Evolutionary conservation across 1,140 invertebrate genomes (phyloP), one percentile per base, ranked within the genome.

Genomic region (Panagrolaimus sp.): DNA sequence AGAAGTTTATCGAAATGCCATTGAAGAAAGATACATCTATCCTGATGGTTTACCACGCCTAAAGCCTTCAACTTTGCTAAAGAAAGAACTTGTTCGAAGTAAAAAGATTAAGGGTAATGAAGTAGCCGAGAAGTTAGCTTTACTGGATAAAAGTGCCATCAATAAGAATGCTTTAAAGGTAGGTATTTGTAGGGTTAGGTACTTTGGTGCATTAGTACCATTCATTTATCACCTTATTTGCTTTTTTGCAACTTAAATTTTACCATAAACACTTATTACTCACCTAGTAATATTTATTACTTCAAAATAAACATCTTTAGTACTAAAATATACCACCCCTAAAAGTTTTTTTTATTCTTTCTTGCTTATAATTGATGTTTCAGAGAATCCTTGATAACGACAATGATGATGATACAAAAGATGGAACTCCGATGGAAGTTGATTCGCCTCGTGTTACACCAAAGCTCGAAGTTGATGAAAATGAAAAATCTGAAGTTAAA

Each of bases 151-250:
- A 21, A 58, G 28, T 12, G 52, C 21, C 4, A 21, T 58, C 1
- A 58, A 58, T 58, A 21, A 21, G 52, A 28, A 58, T 14, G 52
- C 52, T 17, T 58, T 58, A 28, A 58, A 28, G 52, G 52, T 58
- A 26, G 8, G 52, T 58, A 12, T 58, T 10, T n/a, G n/a, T n/a
- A n/a, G n/a, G n/a, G n/a, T n/a, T n/a, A n/a, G n/a, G n/a, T n/a
- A n/a, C n/a, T n/a, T n/a, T n/a, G n/a, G n/a, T n/a, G n/a, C n/a
- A n/a, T n/a, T n/a, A n/a, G n/a, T n/a, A n/a, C n/a, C n/a, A n/a
- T n/a, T n/a, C n/a, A n/a, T n/a, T n/a, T n/a, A n/a, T n/a, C n/a
- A n/a, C n/a, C n/a, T n/a, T n/a, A n/a, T n/a, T n/a, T n/a, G n/a
- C n/a, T n/a, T n/a, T n/a, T n/a, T n/a, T n/a, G n/a, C n/a, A n/a